Conservation (phyloP, 2,113 vertebrate species). For the Rousettus leschenaultii region DNA sequence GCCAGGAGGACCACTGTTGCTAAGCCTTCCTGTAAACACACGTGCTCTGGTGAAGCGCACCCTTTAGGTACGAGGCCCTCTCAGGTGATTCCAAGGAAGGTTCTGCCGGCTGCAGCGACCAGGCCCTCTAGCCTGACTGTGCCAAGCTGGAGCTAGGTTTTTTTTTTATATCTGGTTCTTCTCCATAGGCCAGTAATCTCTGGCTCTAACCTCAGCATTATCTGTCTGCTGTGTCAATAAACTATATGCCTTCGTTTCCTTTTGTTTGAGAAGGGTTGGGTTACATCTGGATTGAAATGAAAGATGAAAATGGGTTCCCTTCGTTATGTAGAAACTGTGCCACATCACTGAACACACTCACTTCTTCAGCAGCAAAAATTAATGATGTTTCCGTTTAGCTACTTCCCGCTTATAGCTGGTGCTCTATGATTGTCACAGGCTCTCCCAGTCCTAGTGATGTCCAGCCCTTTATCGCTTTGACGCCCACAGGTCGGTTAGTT, state of each 20-base stretch:
- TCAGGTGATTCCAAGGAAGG: background rate
- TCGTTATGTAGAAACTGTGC: background rate
- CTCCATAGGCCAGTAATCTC: background rate
- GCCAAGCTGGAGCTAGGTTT: background rate
- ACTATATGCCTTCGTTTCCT: background rate
- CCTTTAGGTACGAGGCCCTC: background rate
- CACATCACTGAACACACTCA: background rate
- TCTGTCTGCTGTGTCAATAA: background rate
- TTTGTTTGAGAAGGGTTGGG: background rate
- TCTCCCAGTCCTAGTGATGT: background rate
- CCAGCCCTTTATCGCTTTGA: background rate
- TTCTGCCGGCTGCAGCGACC: background rate
- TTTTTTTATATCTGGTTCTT: background rate
- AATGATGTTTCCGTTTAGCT: background rate
- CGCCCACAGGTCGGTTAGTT: background rate
- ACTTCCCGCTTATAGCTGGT: rapidly evolving
- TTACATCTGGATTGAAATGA: background rate
- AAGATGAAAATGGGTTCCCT: background rate
- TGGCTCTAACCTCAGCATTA: background rate
- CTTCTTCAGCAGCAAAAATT: background rate
- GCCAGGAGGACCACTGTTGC: background rate
- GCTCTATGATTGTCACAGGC: background rate
- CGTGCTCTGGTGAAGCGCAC: background rate
- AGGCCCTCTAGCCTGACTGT: background rate
- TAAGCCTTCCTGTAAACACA: background rate